Base-by-base conservation (phyloP, 2,888 invertebrate genomes). In the Drosophila subsilvestris region DNA sequence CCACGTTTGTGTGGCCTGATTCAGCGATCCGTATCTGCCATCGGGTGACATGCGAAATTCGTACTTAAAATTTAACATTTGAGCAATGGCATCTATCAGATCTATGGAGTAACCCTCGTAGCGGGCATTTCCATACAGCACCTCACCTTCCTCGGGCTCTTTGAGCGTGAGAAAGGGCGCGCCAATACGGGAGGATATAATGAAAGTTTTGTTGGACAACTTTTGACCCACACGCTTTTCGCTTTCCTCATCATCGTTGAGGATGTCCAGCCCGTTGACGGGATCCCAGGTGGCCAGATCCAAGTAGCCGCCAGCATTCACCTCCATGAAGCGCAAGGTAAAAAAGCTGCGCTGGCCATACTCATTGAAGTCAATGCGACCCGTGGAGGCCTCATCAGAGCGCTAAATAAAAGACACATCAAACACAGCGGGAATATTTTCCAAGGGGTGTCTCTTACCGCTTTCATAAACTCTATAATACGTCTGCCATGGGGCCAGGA, bases 71-170 rank as follows among this genome's bases (percentile, higher is more conserved):
- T 94, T 93, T 55, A 95, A 89, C 17, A 94, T 91, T 76, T 94
- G 94, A 14, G 98, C 94, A 79, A 99, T 95, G 87, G 95, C 95
- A 72, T 96, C 94, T 80, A 99, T 96, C 25, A 99, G 93, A 92
- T 99, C 99, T 89, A 98, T 94, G 6, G 97, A 96, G 91, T 97
- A 99, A 1, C 98, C 98, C 91, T 97, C 96, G 90, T 95, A 98
- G 43, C 95, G 93, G 79, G 95, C 95, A 89, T 97, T 97, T 0
- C 96, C 97, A 44, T 93, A 93, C 17, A 94, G 87, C 1, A 93
- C 89, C 90, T 94, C 93, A 0, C 95, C 95, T 10, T 94, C 94
- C 73, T 93, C 92, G 1, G 94, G 91, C 29, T 91, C 91, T 56
- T 90, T 93, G 74, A 93, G 91, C 81, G 94, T 93, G 37, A 96